These are phyloP conservation scores for Neofelis nebulosa DNA, from an alignment of 2,113 vertebrate genomes.

Conservation along the genomic window DNA sequence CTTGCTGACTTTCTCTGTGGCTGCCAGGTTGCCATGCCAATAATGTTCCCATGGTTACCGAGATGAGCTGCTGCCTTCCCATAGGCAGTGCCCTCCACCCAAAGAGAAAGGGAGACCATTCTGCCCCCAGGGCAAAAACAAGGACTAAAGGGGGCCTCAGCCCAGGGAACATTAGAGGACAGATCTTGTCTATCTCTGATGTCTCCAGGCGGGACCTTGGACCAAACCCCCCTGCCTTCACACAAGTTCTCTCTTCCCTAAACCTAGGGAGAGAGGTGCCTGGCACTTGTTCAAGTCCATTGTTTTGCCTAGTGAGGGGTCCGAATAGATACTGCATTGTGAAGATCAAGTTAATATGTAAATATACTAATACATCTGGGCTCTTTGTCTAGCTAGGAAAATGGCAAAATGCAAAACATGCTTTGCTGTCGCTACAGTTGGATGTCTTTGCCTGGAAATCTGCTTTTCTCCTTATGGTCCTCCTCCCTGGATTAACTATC, in stretches of 20 bases:
- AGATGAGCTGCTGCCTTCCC: constrained; percentile 52
- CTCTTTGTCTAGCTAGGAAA: constrained; percentile 54
- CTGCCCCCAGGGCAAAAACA: not conserved
- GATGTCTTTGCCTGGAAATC: not conserved
- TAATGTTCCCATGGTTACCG: constrained; percentile 77
- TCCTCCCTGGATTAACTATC: not conserved
- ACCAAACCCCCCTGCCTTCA: not conserved
- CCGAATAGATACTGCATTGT: constrained; percentile 63
- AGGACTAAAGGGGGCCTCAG: not conserved
- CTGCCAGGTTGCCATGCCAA: constrained; percentile 77
- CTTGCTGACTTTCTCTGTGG: constrained; percentile 2
- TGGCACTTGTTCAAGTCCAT: constrained; percentile 62
- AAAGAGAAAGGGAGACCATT: constrained; percentile 40
- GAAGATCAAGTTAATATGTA: constrained; percentile 51
- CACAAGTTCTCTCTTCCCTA: not conserved
- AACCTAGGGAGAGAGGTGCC: not conserved
- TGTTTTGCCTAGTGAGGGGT: constrained; percentile 60
- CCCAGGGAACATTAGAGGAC: not conserved
- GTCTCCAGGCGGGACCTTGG: not conserved
- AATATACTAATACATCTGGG: constrained; percentile 45
- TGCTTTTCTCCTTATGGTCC: not conserved
- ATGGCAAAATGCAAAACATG: not conserved
- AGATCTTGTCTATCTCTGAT: not conserved
- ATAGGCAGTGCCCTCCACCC: constrained; percentile 37
- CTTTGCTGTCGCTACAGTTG: not conserved